Percentiles rank a stretch among this genome's conserved stretches.
Conservation (phyloP, 2,888 invertebrate species). For the Papilio elwesi region DNA sequence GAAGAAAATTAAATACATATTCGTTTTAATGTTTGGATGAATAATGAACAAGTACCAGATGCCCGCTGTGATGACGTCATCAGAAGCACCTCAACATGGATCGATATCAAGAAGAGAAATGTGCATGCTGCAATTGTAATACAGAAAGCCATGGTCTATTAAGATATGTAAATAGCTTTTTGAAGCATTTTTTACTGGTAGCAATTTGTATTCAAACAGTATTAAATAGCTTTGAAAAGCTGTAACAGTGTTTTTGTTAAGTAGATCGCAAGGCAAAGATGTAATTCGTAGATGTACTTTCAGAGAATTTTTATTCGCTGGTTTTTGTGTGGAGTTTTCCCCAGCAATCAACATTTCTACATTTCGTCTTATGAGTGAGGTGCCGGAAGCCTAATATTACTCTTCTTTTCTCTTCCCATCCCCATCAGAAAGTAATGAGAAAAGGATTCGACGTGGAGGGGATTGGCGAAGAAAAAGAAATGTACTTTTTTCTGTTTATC, state of each 20-base stretch:
- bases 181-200: not conserved
- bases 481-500: too few relatives aligned
- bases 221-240: conserved; percentile 4
- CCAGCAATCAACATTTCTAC: too few relatives aligned
- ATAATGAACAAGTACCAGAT: not conserved
- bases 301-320: too few relatives aligned
- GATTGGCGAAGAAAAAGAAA: too few relatives aligned
- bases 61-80: not conserved
- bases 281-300: not conserved
- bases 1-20: not conserved
- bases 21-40: not conserved
- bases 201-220: not conserved
- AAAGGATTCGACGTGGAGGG: too few relatives aligned
- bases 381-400: too few relatives aligned
- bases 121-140: not conserved
- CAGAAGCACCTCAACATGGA: not conserved
- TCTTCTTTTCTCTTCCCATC: too few relatives aligned
- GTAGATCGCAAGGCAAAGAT: not conserved
- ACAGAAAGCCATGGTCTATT: not conserved
- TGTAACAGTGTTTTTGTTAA: not conserved
- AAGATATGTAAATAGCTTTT: not conserved
- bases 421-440: too few relatives aligned
- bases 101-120: not conserved
- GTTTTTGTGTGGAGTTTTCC: too few relatives aligned
- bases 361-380: too few relatives aligned